Evolutionary conservation across 92 coral and sea anemone genomes (phyloP), one percentile per base, ranked within the genome.

Genomic region (Montipora capitata): DNA sequence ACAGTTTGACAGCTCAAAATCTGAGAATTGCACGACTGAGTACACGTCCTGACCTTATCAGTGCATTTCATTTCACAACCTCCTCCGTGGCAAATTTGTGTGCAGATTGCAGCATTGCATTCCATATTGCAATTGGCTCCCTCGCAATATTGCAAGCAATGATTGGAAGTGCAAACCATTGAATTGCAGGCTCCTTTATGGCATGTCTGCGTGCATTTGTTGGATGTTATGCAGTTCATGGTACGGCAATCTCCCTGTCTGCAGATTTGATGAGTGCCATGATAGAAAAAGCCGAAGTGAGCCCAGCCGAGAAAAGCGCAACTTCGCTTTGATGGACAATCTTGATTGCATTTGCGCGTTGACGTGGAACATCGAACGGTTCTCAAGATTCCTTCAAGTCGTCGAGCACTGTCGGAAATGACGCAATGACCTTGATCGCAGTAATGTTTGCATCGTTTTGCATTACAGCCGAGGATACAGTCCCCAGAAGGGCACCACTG

Each of bases 61-160:
- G 92, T 80, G 85, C 98, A 94, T 52, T 85, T 87, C 98, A 94
- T 94, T 20, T 78, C 84, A 81, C 98, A 94, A 9, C 79, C 90
- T 14, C 98, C 98, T 3, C 87, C 88, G 62, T 76, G 95, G 73
- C 98, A 94, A 67, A 89, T 16, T 76, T 94, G 98, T 76, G 82
- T 94, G 87, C 98, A 94, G 78, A 72, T 85, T 79, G 77, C 81
- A 12, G 94, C 92, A 51, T 91, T 70, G 83, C 98, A 94, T 39
- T 94, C 91, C 98, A 94, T 94, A 62, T 84, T 87, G 72, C 98
- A 94, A 52, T 91, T 82, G n/a, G 91, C 89, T 10, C 94, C 90
- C 18, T 39, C 61, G 68, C 98, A 92, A 52, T 77, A 82, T 52
- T 94, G 98, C n/a, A 80, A 74, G 59, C 98, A 94, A 1, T 68